Conservation (phyloP, 2,888 invertebrate genomes). For the Harpagoxenus sublaevis region DNA sequence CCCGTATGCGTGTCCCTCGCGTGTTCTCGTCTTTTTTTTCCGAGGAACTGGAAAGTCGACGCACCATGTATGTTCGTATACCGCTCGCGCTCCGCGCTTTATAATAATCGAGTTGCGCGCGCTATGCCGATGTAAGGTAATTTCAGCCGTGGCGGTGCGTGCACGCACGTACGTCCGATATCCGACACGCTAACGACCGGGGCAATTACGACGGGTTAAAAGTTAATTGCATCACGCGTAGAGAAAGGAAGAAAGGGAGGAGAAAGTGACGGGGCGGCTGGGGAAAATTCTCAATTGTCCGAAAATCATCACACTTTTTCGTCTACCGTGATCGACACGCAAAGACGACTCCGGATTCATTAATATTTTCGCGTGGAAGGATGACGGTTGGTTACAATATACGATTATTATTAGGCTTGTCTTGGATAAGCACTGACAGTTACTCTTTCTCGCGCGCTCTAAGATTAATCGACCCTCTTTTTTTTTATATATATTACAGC, state of each 20-base stretch:
- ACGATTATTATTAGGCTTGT: not conserved
- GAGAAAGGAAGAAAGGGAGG: not conserved
- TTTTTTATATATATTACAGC: not conserved
- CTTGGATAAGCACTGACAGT: not conserved
- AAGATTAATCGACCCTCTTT: not conserved
- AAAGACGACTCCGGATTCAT: not conserved
- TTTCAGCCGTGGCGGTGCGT: constrained; percentile 45
- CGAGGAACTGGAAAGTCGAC: constrained; percentile 32
- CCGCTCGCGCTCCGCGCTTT: constrained; percentile 6
- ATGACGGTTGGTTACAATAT: not conserved
- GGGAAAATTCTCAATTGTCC: constrained; percentile 45
- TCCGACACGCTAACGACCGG: constrained; percentile 65
- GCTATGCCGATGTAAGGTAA: constrained; percentile 34
- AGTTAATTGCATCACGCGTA: constrained; percentile 73
- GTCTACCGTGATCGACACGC: not conserved
- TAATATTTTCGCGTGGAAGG: not conserved
- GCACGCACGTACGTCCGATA: constrained; percentile 40
- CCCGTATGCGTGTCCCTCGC: not conserved
- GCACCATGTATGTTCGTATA: not conserved
- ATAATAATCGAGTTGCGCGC: constrained; percentile 47
- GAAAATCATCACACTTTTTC: constrained; percentile 11
- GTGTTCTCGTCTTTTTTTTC: constrained; percentile 4
- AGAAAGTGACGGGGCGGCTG: constrained; percentile 8
- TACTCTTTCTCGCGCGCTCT: not conserved
- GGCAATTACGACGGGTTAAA: constrained; percentile 77